These are phyloP conservation scores for Peromyscus maniculatus DNA, from an alignment of 2,113 vertebrate genomes.

Conservation along the genomic window DNA sequence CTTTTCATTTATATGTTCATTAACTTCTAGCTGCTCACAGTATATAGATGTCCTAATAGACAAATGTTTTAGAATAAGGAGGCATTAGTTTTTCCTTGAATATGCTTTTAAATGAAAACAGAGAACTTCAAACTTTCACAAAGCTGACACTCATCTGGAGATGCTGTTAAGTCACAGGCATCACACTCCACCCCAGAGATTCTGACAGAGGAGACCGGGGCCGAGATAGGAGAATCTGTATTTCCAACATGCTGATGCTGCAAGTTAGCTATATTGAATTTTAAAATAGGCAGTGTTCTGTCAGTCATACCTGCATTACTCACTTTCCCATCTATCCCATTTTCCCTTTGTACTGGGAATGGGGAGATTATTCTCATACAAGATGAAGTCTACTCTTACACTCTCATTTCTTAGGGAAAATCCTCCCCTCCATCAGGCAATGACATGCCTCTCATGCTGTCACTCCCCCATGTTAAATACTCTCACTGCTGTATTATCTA, in stretches of 20 bases:
- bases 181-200: background rate
- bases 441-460: background rate
- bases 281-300: background rate
- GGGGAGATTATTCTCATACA: background rate
- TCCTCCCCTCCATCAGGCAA: background rate
- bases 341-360: background rate
- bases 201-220: background rate
- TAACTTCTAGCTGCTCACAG: background rate
- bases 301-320: background rate
- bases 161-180: background rate
- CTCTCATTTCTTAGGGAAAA: background rate
- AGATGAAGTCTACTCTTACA: background rate
- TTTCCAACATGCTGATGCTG: background rate
- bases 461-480: background rate
- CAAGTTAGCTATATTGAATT: background rate
- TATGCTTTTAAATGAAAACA: background rate
- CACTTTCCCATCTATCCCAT: background rate
- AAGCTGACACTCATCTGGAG: background rate
- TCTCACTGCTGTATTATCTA: background rate
- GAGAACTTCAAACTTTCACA: background rate
- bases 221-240: background rate
- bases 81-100: background rate
- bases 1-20: background rate
- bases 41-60: background rate
- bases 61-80: background rate